Percentiles rank a stretch among this genome's conserved stretches.
Conservation (phyloP, 2,888 invertebrate species). For the Aphodius sticticus region DNA sequence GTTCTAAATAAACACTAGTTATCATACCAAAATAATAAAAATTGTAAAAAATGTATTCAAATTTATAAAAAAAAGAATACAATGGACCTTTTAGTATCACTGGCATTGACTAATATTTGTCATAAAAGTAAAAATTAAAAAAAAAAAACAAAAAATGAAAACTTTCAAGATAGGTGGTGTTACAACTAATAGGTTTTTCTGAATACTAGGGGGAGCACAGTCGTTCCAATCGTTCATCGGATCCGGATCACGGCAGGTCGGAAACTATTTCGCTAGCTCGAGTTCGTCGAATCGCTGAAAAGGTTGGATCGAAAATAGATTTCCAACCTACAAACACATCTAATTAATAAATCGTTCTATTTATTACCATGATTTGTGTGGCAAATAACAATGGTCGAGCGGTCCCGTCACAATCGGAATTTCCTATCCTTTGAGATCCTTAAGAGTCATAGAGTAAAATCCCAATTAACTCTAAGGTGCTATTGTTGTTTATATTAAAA, state of each 20-base stretch:
- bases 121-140: too few species aligned
- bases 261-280: slow-evolving; percentile 58
- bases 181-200: neutral
- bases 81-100: too few species aligned
- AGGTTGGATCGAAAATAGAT: neutral
- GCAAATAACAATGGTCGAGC: neutral
- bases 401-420: neutral
- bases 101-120: too few species aligned
- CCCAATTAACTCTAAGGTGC: neutral
- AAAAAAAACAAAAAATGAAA: too few species aligned
- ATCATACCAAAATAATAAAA: too few species aligned
- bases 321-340: neutral
- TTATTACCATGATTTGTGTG: neutral
- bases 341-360: neutral
- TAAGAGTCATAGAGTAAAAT: neutral
- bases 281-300: slow-evolving; percentile 43
- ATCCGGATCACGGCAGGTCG: slow-evolving; percentile 64
- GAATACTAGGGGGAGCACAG: slow-evolving; percentile 71
- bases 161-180: too few species aligned
- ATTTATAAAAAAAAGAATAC: too few species aligned
- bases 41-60: too few species aligned
- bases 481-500: neutral
- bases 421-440: neutral
- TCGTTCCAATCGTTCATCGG: slow-evolving; percentile 73
- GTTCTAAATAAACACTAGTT: too few species aligned